Conservation (phyloP, 2,113 vertebrate species). For the Gymnarchus niloticus region DNA sequence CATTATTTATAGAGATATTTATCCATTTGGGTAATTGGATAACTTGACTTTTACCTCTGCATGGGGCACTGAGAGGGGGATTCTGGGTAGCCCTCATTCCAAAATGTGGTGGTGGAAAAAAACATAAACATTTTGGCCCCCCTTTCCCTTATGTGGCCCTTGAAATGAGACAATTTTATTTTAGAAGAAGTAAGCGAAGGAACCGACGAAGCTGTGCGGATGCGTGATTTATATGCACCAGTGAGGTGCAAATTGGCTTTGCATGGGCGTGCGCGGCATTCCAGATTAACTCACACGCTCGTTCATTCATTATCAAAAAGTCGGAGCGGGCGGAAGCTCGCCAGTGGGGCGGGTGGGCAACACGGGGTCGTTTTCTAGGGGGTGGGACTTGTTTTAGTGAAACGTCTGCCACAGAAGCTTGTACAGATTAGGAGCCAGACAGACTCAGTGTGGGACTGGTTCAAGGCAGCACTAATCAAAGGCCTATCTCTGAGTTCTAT, state of each 20-base stretch:
- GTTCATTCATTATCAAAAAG: conserved; percentile 17
- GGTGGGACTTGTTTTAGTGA: neutral
- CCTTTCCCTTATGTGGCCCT: neutral
- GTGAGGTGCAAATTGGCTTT: conserved; percentile 31
- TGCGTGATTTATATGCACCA: neutral
- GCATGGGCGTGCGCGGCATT: neutral
- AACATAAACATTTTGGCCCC: neutral
- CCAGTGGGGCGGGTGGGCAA: neutral
- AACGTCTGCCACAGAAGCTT: no score
- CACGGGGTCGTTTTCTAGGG: neutral
- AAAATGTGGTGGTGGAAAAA: neutral
- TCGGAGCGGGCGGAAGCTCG: neutral
- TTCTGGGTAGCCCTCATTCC: neutral
- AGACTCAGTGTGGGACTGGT: neutral
- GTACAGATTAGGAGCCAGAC: neutral
- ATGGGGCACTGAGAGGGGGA: neutral
- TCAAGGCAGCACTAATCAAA: neutral
- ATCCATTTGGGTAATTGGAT: conserved; percentile 25
- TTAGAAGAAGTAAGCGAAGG: conserved; percentile 14
- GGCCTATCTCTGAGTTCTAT: neutral
- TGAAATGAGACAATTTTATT: conserved; percentile 13
- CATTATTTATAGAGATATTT: conserved; percentile 21
- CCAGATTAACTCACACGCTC: neutral
- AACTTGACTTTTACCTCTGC: conserved; percentile 21
- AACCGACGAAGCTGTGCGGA: neutral